Evolutionary conservation across 2,888 invertebrate genomes (phyloP).

Genomic region (Tillus elongatus): DNA sequence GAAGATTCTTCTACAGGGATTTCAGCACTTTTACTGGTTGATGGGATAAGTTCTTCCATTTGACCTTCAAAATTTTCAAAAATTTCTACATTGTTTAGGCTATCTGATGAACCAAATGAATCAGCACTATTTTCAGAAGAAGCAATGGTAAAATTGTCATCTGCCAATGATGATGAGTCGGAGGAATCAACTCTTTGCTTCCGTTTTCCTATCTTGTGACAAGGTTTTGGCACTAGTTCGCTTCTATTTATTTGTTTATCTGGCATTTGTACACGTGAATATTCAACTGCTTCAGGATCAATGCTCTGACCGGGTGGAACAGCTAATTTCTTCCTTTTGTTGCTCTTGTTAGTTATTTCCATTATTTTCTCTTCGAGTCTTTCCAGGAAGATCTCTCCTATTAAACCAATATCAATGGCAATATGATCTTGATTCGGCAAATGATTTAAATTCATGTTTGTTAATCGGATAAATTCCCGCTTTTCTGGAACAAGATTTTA

Average conservation of each 20-base stretch:
- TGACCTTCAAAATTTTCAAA: too few relatives aligned
- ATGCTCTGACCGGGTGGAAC: slow-evolving; percentile 2
- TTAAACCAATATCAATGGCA: not conserved
- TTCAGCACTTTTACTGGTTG: not conserved
- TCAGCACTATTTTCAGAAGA: not conserved
- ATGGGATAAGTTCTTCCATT: not conserved
- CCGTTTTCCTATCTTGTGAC: not conserved
- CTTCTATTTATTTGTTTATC: too few relatives aligned
- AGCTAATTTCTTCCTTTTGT: slow-evolving; percentile 2
- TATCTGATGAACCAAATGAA: too few relatives aligned
- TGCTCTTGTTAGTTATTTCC: not conserved
- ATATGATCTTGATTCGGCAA: slow-evolving; percentile 3
- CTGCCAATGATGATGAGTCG: not conserved
- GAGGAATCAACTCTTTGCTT: not conserved
- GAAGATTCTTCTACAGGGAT: not conserved
- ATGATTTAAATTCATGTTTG: not conserved
- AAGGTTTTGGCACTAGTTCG: not conserved
- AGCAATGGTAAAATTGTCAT: not conserved
- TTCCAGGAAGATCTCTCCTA: slow-evolving; percentile 3
- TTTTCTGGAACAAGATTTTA: too few relatives aligned
- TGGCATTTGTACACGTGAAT: too few relatives aligned
- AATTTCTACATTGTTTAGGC: too few relatives aligned
- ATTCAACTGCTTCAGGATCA: not conserved
- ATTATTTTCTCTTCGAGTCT: slow-evolving; percentile 1
- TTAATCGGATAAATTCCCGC: too few relatives aligned